Percentiles rank a stretch among this genome's conserved stretches.
These are phyloP conservation scores for Remorina albescens DNA, from an alignment of 2,797 vertebrate genomes.

Conservation along the genomic window DNA sequence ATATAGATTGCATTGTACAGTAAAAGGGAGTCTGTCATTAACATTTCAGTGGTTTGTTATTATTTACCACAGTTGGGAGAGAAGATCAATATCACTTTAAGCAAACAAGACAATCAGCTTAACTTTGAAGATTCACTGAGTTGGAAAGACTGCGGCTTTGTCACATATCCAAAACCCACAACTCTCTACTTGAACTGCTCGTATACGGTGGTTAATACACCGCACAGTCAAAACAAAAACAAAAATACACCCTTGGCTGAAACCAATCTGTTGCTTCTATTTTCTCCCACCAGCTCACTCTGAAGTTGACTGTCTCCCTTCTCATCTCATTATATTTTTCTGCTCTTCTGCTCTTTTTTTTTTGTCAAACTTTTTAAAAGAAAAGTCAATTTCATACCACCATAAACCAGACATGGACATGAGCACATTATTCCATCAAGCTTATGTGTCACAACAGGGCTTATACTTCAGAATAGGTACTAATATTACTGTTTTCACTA, in stretches of 20 bases:
- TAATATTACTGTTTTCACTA: no score
- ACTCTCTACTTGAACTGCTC: background rate
- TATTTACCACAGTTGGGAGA: background rate
- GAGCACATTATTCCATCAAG: background rate
- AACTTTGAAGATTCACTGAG: background rate
- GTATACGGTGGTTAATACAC: background rate
- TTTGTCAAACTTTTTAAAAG: background rate
- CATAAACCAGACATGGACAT: constrained; percentile 6
- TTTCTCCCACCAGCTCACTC: background rate
- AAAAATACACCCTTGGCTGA: constrained; percentile 6
- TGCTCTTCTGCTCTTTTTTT: background rate
- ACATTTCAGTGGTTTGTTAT: no score
- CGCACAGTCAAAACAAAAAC: background rate
- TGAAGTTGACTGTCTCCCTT: background rate
- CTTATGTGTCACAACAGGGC: no score
- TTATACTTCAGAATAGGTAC: no score
- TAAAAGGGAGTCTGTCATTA: no score
- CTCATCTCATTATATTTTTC: background rate
- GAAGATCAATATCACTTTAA: background rate
- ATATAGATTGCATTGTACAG: background rate
- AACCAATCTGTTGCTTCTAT: background rate
- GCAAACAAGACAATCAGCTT: background rate
- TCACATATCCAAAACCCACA: constrained; percentile 2
- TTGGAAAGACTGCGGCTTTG: background rate
- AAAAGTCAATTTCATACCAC: background rate